Conservation (phyloP, 1,140 invertebrate genomes). For the Yoshiicerus persimilis region DNA sequence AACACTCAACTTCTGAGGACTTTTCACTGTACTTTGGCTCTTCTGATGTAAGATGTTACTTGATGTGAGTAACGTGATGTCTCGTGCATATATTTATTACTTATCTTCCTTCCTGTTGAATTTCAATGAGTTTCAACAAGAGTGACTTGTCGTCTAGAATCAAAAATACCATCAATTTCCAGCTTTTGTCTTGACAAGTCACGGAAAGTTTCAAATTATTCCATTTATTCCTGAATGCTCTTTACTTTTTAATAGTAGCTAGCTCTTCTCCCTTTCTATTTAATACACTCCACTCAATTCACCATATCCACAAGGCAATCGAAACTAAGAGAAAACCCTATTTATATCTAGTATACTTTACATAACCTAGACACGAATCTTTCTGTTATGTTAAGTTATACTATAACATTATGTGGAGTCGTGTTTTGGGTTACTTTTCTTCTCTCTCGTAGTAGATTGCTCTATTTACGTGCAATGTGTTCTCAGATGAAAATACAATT, state of each 20-base stretch:
- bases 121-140: background rate
- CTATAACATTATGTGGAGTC: too few species aligned
- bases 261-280: background rate
- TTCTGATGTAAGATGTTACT: background rate
- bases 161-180: background rate
- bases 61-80: background rate
- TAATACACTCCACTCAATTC: background rate
- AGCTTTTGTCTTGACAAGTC: background rate
- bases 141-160: background rate
- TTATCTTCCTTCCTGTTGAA: background rate
- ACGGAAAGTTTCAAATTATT: background rate
- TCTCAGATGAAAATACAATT: background rate
- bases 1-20: background rate
- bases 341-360: background rate
- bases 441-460: background rate
- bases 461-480: background rate
- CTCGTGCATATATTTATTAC: slow-evolving; percentile 2
- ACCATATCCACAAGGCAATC: background rate
- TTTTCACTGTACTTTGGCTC: background rate
- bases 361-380: background rate
- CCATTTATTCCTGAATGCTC: background rate
- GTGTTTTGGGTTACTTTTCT: background rate
- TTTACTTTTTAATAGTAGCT: background rate
- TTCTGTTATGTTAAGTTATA: background rate
- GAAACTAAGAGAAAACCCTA: background rate